Conservation (phyloP, 2,113 vertebrate genomes). For the Actenoides hombroni region DNA sequence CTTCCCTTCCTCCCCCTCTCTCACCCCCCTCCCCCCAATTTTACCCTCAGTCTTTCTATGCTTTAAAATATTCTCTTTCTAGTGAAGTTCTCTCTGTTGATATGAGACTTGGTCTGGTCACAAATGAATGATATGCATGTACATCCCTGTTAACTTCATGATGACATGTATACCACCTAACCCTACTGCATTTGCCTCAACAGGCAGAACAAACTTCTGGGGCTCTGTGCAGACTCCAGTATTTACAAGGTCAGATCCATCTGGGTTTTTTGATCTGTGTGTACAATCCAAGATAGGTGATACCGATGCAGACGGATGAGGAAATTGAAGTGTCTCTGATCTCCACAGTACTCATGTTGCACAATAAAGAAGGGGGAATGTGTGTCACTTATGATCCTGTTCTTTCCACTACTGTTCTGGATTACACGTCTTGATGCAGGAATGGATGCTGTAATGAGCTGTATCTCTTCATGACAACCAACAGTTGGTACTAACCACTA, state of each 20-base stretch:
- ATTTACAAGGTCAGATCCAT: background rate
- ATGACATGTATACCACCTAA: fast-evolving
- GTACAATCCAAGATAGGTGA: background rate
- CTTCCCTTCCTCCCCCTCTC: too few relatives aligned
- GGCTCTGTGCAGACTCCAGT: background rate
- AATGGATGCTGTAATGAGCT: background rate
- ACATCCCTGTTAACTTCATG: background rate
- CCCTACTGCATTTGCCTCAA: fast-evolving
- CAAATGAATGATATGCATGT: background rate
- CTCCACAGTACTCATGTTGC: background rate
- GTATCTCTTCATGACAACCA: background rate
- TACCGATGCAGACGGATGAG: background rate
- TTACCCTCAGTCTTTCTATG: background rate
- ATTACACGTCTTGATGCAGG: background rate
- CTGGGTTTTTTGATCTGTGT: background rate
- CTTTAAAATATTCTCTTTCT: background rate
- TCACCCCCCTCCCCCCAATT: background rate
- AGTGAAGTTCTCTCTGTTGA: background rate
- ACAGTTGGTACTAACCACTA: background rate
- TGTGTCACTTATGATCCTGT: background rate
- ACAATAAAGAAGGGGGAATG: background rate
- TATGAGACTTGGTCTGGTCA: fast-evolving
- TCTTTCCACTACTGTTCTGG: background rate
- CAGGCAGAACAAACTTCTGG: background rate
- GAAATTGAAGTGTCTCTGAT: background rate